Evolutionary conservation across 2,888 invertebrate species (phyloP).

Genomic region (Deilephila elpenor): DNA sequence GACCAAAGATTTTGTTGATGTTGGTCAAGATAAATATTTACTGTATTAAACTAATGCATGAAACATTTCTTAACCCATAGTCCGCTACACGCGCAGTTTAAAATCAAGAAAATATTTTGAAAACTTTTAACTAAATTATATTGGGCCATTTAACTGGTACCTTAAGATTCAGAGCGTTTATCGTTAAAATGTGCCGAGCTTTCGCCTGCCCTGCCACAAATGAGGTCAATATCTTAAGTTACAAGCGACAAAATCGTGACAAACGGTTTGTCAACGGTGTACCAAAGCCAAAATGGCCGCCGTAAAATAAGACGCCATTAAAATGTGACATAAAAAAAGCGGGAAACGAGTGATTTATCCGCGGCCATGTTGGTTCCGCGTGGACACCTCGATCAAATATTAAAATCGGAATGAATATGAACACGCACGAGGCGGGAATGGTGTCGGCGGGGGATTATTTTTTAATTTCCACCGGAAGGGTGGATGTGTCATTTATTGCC

Average conservation of each 20-base stretch:
- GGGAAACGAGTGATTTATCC: conserved; percentile 61
- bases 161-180: neutral
- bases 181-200: neutral
- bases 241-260: conserved; percentile 30
- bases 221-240: conserved; percentile 23
- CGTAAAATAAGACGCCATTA: conserved; percentile 58
- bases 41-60: neutral
- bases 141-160: no score
- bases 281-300: conserved; percentile 59
- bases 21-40: neutral
- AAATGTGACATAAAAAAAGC: conserved; percentile 57
- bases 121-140: no score
- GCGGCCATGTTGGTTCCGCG: conserved; percentile 54
- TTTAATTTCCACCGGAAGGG: conserved; percentile 29
- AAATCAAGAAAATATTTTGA: no score
- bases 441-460: conserved; percentile 25
- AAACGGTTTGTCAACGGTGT: conserved; percentile 38
- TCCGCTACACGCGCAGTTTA: no score
- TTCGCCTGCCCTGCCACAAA: neutral
- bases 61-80: no score
- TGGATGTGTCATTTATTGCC: conserved; percentile 8
- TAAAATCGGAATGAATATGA: conserved; percentile 51
- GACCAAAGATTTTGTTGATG: neutral
- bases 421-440: conserved; percentile 29
- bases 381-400: conserved; percentile 56